These are phyloP conservation scores for Rhogogaster chlorosoma DNA, from an alignment of 2,888 invertebrate genomes.

Conservation along the genomic window DNA sequence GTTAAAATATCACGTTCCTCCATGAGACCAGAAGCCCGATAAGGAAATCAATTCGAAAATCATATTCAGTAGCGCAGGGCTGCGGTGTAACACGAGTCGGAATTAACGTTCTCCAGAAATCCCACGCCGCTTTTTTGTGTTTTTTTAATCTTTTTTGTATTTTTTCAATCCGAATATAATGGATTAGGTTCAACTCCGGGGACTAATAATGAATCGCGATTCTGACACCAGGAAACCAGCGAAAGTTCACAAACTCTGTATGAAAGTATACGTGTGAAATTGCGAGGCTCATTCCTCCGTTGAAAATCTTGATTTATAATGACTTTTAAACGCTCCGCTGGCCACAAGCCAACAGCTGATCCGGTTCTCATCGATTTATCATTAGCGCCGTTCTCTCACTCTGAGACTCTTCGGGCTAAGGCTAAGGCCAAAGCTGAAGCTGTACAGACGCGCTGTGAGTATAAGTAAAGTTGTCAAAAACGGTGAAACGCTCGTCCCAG, in stretches of 20 bases:
- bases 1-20: conserved; percentile 7
- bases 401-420: background rate
- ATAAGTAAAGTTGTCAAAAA: conserved; percentile 26
- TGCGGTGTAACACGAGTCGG: conserved; percentile 16
- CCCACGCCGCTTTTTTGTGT: background rate
- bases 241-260: conserved; percentile 15
- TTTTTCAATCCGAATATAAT: background rate
- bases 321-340: conserved; percentile 31
- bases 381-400: background rate
- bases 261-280: conserved; percentile 38
- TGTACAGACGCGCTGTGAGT: background rate
- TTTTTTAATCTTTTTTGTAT: too few species aligned
- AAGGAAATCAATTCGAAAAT: conserved; percentile 33
- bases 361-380: conserved; percentile 35
- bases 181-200: background rate
- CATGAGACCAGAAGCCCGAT: conserved; percentile 35
- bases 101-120: conserved; percentile 13
- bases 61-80: background rate
- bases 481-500: background rate
- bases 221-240: background rate
- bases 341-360: conserved; percentile 37
- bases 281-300: background rate
- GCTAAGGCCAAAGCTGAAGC: background rate
- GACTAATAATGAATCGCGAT: background rate
- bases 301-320: conserved; percentile 36